Evolutionary conservation across 2,888 invertebrate genomes (phyloP), one percentile per base, ranked within the genome.

Genomic region (Orthosia cruda): DNA sequence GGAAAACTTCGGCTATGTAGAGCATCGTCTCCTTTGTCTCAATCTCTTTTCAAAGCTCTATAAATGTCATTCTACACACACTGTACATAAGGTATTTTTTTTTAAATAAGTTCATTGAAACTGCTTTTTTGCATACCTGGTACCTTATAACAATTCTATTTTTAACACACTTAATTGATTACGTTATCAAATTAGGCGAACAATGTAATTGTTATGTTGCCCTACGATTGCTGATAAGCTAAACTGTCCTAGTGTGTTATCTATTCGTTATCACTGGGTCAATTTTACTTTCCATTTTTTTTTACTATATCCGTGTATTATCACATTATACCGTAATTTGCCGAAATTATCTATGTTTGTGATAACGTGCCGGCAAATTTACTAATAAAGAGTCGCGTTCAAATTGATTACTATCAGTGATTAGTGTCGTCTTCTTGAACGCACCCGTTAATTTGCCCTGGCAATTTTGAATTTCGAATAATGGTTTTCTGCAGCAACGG

Each of bases 151-250:
- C 12, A 59, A 12, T 13, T 74, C 12, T 84, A 81, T 84, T 61
- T 81, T 62, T 62, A 74, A 40, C 15, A n/a, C 49, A 74, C 63
- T 80, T 65, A 74, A 78, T 63, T 71, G 75, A 75, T 69, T 62
- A 62, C 65, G 20, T 84, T 82, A 82, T 82, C 81, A 71, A 84
- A 75, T 80, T 84, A 80, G 84, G 81, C 71, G 65, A 74, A 68
- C 49, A 69, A 7, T 54, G n/a, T 74, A 54, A 81, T 84, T 84
- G 74, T 84, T 66, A 68, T 66, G 57, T 54, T 65, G 49, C 67
- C 61, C 74, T 80, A 71, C 64, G 80, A 68, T 83, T 68, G 57
- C 61, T 58, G 81, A 84, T 81, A 81, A 83, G 63, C 47, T 18
- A 49, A 61, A 80, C 55, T 66, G 68, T 23, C 49, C 40, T 77